Conservation (phyloP, 1,140 invertebrate genomes). For the Ceratitis capitata region DNA sequence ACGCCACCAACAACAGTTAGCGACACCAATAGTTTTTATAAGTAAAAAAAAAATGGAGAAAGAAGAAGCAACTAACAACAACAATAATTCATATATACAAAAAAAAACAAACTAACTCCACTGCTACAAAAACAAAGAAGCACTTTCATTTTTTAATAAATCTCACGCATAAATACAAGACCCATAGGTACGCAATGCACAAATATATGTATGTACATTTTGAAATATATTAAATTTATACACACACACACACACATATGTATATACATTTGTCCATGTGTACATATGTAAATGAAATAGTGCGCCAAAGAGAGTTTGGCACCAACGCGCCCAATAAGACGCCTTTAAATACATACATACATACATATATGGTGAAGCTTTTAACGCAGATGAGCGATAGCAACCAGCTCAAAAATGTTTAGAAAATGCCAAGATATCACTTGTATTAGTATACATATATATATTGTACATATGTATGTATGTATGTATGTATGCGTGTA, state of each 20-base stretch:
- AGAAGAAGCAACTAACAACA: no score
- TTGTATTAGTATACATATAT: not conserved
- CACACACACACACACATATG: not conserved
- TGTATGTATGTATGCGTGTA: not conserved
- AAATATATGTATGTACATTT: not conserved
- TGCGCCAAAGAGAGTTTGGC: not conserved
- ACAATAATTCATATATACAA: no score
- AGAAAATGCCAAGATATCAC: not conserved
- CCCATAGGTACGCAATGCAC: not conserved
- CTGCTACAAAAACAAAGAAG: not conserved
- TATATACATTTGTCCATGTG: not conserved
- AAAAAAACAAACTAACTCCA: no score
- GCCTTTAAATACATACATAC: not conserved
- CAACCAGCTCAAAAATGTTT: not conserved
- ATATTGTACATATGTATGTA: no score
- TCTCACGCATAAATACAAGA: not conserved
- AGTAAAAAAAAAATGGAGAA: not conserved
- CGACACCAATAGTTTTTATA: not conserved
- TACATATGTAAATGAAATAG: no score
- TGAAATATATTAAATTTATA: not conserved
- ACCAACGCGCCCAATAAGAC: not conserved
- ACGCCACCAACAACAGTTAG: not conserved
- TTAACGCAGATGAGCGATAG: not conserved
- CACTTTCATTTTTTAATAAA: not conserved
- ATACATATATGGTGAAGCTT: not conserved